Evolutionary conservation across 2,888 invertebrate genomes (phyloP), one percentile per base, ranked within the genome.

Genomic region (Melanotus villosus): DNA sequence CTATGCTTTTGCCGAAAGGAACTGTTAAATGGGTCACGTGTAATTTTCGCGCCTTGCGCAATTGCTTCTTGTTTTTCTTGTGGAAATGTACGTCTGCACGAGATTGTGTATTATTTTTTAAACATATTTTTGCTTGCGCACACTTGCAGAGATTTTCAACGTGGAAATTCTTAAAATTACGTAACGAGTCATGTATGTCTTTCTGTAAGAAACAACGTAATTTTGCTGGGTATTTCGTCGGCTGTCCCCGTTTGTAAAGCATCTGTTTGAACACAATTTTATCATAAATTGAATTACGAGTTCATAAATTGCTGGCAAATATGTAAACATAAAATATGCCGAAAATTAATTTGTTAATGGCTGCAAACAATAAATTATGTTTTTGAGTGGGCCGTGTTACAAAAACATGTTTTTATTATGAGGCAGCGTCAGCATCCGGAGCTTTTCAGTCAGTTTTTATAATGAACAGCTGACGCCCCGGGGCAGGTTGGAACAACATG

Each of bases 11-110:
- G 67, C 68, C 54, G 64, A 68, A 68, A 68, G 68, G 52, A 68
- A 68, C 68, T 68, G 64, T 68, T 68, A 68, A 68, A 68, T 64
- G 63, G 68, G 64, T 64, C 68, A 68, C 64, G 64, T 68, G 64
- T 58, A 68, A 68, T 68, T n/a, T 68, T 68, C 68, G 63, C 68
- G 68, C 63, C 68, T 68, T 50, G 68, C 50, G 64, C 56, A 52
- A 38, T 57, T 68, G n/a, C n/a, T 68, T 58, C 41, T 68, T 64
- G 57, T 58, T 58, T 57, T 47, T 57, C 59, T 57, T 63, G 57
- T 54, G 60, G 54, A 60, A 60, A 52, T 60, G 60, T 32, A 50
- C 59, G 4, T 60, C 54, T 59, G 47, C 54, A 56, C 19, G 32
- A 52, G 54, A 67, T 67, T 67, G 52, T 67, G 38, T 38, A 67